Evolutionary conservation across 1,140 invertebrate species (phyloP).

Genomic region (Drosophila triauraria): DNA sequence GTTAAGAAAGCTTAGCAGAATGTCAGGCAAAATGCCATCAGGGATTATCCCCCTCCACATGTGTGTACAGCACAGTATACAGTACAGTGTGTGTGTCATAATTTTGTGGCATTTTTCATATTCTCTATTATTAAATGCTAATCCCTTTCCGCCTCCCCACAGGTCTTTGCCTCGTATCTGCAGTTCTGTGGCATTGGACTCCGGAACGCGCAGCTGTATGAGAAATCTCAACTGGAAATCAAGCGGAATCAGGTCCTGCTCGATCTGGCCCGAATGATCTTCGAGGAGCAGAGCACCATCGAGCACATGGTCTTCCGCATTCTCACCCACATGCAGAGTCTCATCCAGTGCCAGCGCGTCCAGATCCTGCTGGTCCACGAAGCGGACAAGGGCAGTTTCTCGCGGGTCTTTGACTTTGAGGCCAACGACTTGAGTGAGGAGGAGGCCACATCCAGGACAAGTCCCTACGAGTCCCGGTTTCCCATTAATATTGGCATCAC

Average conservation of each 20-base stretch:
- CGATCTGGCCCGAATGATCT: constrained; percentile 97
- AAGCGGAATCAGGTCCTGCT: constrained; percentile 97
- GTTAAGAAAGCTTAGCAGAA: constrained; percentile 62
- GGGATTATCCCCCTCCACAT: constrained; percentile 50
- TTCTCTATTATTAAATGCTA: constrained; percentile 23
- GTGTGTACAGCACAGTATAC: background rate
- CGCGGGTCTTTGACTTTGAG: constrained; percentile 96
- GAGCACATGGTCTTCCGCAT: constrained; percentile 98
- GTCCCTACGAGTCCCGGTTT: constrained; percentile 96
- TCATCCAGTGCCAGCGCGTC: constrained; percentile 96
- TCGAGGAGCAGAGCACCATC: constrained; percentile 98
- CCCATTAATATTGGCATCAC: constrained; percentile 98
- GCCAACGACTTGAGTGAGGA: constrained; percentile 91
- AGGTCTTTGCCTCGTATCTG: constrained; percentile 95
- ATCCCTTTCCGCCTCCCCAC: background rate
- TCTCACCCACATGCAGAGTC: constrained; percentile 96
- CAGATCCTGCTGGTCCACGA: constrained; percentile 96
- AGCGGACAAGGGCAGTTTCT: constrained; percentile 95
- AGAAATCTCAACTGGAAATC: constrained; percentile 96
- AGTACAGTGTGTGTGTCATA: constrained; percentile 18
- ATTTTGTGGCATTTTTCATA: constrained; percentile 39
- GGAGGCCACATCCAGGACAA: constrained; percentile 91
- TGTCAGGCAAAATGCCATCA: constrained; percentile 41
- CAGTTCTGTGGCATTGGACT: constrained; percentile 98
- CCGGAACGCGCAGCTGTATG: constrained; percentile 97